These are phyloP conservation scores for Erythrocercus mccallii DNA, from an alignment of 2,113 vertebrate genomes.

Conservation along the genomic window DNA sequence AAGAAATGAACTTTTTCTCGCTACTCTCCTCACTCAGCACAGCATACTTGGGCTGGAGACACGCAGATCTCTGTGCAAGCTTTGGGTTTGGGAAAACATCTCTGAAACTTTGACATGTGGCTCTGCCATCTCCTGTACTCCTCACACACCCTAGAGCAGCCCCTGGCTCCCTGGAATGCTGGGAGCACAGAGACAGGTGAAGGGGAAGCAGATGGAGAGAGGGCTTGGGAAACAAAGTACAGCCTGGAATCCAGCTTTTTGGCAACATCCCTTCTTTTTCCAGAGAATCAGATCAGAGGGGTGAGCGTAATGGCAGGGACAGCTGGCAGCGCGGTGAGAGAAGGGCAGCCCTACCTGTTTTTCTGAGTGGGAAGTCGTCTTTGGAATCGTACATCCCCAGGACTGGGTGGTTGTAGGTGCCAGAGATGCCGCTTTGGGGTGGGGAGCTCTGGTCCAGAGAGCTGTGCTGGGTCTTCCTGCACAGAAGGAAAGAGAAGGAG, in stretches of 20 bases:
- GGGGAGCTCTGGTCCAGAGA: slow-evolving; percentile 98
- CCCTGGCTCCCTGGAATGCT: neutral
- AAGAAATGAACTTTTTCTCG: slow-evolving; percentile 1
- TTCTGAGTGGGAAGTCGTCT: slow-evolving; percentile 96
- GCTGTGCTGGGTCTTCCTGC: slow-evolving; percentile 97
- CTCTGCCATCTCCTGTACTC: neutral
- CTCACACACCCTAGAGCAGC: neutral
- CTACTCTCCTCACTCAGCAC: neutral
- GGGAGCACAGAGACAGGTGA: neutral
- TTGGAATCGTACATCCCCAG: slow-evolving; percentile 95
- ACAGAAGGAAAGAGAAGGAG: neutral
- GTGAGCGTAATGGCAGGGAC: neutral
- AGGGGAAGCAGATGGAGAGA: neutral
- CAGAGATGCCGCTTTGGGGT: slow-evolving; percentile 86
- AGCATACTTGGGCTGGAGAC: neutral
- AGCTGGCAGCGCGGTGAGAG: neutral
- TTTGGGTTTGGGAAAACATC: neutral
- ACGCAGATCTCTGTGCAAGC: neutral
- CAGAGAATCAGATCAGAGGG: neutral
- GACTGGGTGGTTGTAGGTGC: slow-evolving; percentile 88
- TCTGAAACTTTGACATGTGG: neutral
- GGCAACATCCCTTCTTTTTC: neutral
- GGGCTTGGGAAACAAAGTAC: neutral
- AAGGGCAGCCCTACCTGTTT: slow-evolving; percentile 81
- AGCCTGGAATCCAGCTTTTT: neutral